phyloP scores from a whole-genome alignment of 2,888 invertebrate genomes.

The Chaitophorus viminalis region DNA sequence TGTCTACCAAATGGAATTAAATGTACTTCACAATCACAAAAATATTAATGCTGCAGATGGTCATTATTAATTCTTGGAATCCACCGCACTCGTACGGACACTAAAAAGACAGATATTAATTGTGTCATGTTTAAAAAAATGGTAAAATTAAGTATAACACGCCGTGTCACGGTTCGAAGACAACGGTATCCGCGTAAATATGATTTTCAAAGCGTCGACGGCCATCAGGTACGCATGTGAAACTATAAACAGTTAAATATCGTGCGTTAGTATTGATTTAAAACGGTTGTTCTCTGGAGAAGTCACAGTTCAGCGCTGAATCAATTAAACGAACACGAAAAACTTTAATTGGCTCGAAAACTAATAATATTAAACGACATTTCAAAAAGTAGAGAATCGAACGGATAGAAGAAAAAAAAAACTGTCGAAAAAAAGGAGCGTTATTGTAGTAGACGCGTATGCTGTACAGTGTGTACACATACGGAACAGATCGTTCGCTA shows the following conservation, averaged over 20 bases:
- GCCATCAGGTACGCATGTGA: not conserved
- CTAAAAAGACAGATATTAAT: not conserved
- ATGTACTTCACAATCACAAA: not conserved
- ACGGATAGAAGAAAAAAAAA: no score
- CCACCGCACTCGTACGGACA: not conserved
- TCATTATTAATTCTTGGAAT: not conserved
- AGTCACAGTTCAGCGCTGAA: not conserved
- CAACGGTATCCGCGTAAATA: not conserved
- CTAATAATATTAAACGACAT: not conserved
- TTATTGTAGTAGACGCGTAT: no score
- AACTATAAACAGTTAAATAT: not conserved
- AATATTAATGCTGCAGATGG: not conserved
- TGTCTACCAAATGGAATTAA: not conserved
- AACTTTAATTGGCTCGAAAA: not conserved
- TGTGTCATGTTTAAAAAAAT: not conserved
- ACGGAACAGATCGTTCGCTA: no score
- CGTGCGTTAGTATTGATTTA: not conserved
- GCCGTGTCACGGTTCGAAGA: not conserved
- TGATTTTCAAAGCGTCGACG: not conserved
- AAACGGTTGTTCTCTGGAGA: not conserved
- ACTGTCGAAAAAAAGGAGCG: no score
- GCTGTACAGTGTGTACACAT: no score
- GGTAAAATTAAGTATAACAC: not conserved
- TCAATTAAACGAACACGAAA: not conserved
- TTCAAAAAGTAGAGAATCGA: no score